Conservation (phyloP, 2,888 invertebrate species). For the Carpatolechia fugitivella region DNA sequence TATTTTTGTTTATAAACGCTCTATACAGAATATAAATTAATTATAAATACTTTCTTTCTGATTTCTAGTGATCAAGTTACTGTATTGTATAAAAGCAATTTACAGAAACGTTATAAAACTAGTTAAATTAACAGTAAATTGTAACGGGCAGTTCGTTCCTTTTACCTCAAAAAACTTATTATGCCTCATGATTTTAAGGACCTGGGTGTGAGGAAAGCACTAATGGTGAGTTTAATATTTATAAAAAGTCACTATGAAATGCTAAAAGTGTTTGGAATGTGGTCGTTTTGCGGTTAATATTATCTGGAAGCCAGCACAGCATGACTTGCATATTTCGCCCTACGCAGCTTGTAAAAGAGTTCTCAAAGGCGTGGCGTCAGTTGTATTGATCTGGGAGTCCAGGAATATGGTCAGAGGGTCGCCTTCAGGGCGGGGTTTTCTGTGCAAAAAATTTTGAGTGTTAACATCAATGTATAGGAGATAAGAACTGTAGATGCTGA, state of each 20-base stretch:
- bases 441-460: too few species aligned
- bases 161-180: constrained; percentile 41
- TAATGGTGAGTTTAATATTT: constrained; percentile 53
- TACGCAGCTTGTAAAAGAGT: background rate
- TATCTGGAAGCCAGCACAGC: constrained; percentile 16
- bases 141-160: constrained; percentile 47
- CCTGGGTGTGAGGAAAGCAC: constrained; percentile 66
- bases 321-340: constrained; percentile 27
- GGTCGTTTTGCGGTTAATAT: background rate
- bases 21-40: too few species aligned
- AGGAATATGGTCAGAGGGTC: background rate
- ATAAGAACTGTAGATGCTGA: too few species aligned
- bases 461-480: too few species aligned
- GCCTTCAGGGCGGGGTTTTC: too few species aligned
- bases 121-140: background rate
- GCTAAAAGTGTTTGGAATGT: background rate
- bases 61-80: too few species aligned
- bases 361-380: background rate
- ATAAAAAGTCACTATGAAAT: constrained; percentile 10
- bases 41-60: too few species aligned
- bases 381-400: background rate
- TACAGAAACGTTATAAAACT: too few species aligned
- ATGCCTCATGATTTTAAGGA: constrained; percentile 76
- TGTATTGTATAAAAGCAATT: too few species aligned
- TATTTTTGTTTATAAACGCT: background rate